phyloP scores from a whole-genome alignment of 2,797 vertebrate species.

The Smutsia gigantea region DNA sequence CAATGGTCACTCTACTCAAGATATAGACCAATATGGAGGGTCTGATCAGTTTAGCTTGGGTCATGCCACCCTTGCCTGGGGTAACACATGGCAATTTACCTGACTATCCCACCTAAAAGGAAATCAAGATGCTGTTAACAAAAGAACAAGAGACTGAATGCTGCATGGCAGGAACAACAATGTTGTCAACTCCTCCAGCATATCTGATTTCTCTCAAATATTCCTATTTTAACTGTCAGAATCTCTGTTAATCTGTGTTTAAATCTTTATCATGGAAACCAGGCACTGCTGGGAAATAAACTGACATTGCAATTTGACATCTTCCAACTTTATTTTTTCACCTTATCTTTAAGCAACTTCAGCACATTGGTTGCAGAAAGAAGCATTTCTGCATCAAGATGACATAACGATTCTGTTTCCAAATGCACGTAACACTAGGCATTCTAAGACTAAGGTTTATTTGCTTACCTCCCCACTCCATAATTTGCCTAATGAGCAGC shows the following conservation, averaged over 20 bases:
- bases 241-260: background rate
- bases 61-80: background rate
- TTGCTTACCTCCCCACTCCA: background rate
- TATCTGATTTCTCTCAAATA: background rate
- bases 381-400: background rate
- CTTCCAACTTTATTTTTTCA: slow-evolving; percentile 4
- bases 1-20: background rate
- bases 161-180: background rate
- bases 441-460: background rate
- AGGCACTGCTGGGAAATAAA: background rate
- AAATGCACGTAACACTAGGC: background rate
- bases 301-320: background rate
- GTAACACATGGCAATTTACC: background rate
- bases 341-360: slow-evolving; percentile 9
- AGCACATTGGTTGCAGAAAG: background rate
- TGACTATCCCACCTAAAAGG: background rate
- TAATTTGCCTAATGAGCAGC: background rate
- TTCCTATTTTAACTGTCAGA: slow-evolving; percentile 20
- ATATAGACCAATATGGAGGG: background rate
- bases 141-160: background rate
- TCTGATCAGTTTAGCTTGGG: background rate
- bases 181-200: background rate
- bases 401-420: background rate
- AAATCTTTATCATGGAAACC: background rate
- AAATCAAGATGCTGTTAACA: background rate